Conservation (phyloP, 2,113 vertebrate genomes). For the Chloroceryle aenea region DNA sequence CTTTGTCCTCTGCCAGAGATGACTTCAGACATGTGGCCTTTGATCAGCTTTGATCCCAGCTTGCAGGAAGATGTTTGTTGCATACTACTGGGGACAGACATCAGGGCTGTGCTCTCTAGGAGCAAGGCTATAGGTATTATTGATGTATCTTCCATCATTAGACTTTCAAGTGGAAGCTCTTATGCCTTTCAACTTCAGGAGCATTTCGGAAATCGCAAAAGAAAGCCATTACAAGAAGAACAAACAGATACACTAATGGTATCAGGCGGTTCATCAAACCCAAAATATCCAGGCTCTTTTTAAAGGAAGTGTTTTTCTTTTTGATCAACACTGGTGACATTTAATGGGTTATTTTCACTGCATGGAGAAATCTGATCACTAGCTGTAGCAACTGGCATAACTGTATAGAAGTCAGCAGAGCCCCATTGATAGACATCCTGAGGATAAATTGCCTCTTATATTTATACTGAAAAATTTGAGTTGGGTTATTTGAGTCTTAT, state of each 20-base stretch:
- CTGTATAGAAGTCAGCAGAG: neutral
- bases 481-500: neutral
- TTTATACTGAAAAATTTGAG: neutral
- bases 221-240: conserved; percentile 31
- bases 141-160: neutral
- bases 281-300: neutral
- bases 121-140: neutral
- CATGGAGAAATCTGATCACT: neutral
- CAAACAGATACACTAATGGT: conserved; percentile 26
- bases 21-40: neutral
- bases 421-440: neutral
- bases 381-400: neutral
- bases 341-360: neutral
- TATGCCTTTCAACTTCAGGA: neutral
- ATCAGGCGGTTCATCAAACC: neutral
- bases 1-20: neutral
- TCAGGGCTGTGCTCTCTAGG: neutral
- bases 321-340: neutral
- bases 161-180: conserved; percentile 38
- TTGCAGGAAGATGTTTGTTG: neutral
- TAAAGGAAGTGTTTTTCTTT: neutral
- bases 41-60: conserved; percentile 17
- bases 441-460: neutral
- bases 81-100: neutral
- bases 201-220: neutral